A percentile compares a stretch with the other conserved stretches of the same genome.
These are phyloP conservation scores for Pyrgus malvae DNA, from an alignment of 2,888 invertebrate species.

Conservation along the genomic window DNA sequence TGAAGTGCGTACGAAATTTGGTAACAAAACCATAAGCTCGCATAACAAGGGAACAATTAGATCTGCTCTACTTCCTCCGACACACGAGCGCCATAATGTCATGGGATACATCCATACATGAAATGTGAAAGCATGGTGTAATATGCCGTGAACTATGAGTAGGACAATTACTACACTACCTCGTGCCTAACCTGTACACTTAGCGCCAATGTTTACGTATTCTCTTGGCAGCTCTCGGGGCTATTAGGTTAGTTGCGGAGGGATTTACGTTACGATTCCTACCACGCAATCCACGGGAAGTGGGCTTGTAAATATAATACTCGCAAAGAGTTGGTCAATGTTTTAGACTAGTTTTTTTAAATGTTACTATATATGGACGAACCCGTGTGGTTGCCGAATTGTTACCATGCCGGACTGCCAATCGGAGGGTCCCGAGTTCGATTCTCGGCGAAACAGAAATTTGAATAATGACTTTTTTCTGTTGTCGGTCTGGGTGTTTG, in stretches of 20 bases:
- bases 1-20: background rate
- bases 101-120: constrained; percentile 4
- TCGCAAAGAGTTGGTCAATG: too few species aligned
- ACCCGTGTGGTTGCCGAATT: too few species aligned
- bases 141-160: constrained; percentile 53
- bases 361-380: too few species aligned
- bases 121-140: constrained; percentile 55
- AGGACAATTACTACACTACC: constrained; percentile 38
- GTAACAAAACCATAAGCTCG: constrained; percentile 3
- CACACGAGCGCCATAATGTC: constrained; percentile 1
- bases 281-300: constrained; percentile 46
- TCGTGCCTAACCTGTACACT: constrained; percentile 21
- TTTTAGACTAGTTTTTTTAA: too few species aligned
- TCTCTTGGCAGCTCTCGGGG: constrained; percentile 55
- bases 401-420: too few species aligned
- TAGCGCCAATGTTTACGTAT: constrained; percentile 58
- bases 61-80: constrained; percentile 48
- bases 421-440: too few species aligned
- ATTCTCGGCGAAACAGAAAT: too few species aligned
- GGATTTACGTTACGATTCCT: constrained; percentile 61
- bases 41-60: constrained; percentile 40
- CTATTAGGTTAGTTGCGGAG: constrained; percentile 61
- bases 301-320: too few species aligned
- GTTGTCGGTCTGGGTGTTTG: too few species aligned
- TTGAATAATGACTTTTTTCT: too few species aligned